phyloP scores from a whole-genome alignment of 2,113 vertebrate genomes.

The Papio anubis region DNA sequence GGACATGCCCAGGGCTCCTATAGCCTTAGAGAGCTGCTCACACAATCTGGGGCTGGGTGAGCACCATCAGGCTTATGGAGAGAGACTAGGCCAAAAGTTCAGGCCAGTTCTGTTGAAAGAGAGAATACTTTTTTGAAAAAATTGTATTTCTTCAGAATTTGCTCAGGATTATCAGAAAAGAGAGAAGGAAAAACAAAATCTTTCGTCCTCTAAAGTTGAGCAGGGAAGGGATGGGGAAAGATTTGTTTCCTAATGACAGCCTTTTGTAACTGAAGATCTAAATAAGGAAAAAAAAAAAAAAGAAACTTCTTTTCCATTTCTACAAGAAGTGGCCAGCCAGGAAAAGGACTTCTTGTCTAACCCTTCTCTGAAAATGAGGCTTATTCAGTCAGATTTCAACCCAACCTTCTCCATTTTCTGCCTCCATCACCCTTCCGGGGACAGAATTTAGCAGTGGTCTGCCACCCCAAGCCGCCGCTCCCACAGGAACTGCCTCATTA shows the following conservation, averaged over 20 bases:
- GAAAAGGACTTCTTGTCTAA: background rate
- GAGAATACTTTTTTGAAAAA: background rate
- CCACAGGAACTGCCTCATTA: background rate
- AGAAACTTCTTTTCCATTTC: background rate
- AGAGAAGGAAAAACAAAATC: background rate
- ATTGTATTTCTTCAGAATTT: background rate
- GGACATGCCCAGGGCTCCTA: rapidly evolving
- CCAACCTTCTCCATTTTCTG: background rate
- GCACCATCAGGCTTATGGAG: background rate
- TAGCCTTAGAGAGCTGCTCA: background rate
- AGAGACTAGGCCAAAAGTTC: background rate
- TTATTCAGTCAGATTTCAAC: background rate
- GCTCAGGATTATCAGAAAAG: background rate
- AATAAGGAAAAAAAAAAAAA: background rate
- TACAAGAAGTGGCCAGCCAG: background rate
- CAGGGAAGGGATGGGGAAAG: background rate
- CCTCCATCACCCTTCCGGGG: rapidly evolving
- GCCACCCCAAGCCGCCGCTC: background rate
- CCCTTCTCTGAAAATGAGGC: background rate
- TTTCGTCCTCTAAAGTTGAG: background rate
- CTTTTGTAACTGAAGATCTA: background rate
- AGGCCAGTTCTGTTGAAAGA: background rate
- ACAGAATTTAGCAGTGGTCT: background rate
- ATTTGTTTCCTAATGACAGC: background rate
- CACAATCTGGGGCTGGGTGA: background rate